Evolutionary conservation across 2,113 vertebrate genomes (phyloP).

Genomic region (Campylomormyrus tamandua): DNA sequence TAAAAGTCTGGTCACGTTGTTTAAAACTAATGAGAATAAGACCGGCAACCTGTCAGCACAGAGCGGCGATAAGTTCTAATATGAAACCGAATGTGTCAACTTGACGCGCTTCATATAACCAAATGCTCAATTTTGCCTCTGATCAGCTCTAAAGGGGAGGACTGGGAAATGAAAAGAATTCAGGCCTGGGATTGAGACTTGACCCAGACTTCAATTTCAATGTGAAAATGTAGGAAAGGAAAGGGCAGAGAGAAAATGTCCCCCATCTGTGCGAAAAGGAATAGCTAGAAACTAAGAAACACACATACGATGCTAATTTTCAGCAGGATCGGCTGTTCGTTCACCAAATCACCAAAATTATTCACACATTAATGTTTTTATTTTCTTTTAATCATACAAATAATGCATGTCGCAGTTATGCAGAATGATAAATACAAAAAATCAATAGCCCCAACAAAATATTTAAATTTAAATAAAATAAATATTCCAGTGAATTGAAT

Average conservation of each 20-base stretch:
- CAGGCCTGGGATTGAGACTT: background rate
- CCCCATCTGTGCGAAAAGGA: slow-evolving; percentile 21
- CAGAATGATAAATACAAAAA: background rate
- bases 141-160: background rate
- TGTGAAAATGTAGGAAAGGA: background rate
- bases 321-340: background rate
- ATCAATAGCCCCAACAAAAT: background rate
- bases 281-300: slow-evolving; percentile 15
- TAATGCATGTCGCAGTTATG: background rate
- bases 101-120: background rate
- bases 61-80: background rate
- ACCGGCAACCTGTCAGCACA: background rate
- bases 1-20: background rate
- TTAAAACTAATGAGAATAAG: background rate
- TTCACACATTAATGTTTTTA: background rate
- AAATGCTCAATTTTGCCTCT: background rate
- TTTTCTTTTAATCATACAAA: background rate
- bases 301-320: background rate
- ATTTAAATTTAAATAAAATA: background rate
- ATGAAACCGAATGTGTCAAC: background rate
- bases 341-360: background rate
- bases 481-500: background rate
- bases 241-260: background rate
- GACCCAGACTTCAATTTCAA: background rate
- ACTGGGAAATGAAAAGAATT: background rate